Percentiles rank a stretch among this genome's conserved stretches.
These are phyloP conservation scores for Leptopilina drosophilae DNA, from an alignment of 2,888 invertebrate genomes.

Conservation along the genomic window DNA sequence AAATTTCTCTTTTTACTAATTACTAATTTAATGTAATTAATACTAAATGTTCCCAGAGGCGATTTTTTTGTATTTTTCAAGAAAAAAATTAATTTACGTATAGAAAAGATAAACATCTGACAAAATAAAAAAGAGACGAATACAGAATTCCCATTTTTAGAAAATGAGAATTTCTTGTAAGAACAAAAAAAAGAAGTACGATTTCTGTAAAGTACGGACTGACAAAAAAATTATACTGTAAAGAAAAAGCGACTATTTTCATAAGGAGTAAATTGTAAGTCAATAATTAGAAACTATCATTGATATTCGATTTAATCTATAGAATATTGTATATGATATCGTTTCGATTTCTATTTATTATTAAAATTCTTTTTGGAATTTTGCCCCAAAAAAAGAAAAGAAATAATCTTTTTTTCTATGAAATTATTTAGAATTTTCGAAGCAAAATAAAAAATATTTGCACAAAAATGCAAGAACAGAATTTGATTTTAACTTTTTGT, in stretches of 20 bases:
- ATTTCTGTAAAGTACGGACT: constrained; percentile 63
- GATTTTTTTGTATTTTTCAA: constrained; percentile 1
- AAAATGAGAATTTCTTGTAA: constrained; percentile 43
- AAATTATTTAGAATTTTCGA: no score
- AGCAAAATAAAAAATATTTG: no score
- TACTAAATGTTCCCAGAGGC: neutral
- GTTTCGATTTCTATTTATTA: constrained; percentile 11
- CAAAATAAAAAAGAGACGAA: constrained; percentile 3
- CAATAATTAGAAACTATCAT: constrained; percentile 69
- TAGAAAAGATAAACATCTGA: constrained; percentile 7
- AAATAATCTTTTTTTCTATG: no score
- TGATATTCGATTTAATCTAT: constrained; percentile 15
- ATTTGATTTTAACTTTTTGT: no score
- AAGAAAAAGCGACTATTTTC: constrained; percentile 74
- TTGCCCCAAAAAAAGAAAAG: no score
- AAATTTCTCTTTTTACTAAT: no score
- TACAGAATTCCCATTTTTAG: neutral
- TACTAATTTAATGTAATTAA: neutral
- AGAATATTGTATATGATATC: constrained; percentile 6
- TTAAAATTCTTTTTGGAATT: constrained; percentile 12
- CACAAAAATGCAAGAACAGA: no score
- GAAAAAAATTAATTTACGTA: neutral
- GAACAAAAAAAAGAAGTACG: constrained; percentile 52
- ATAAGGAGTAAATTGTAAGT: constrained; percentile 75
- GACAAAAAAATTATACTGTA: constrained; percentile 66